Percentiles rank a stretch among this genome's conserved stretches.
Conservation (phyloP, 2,113 vertebrate species). For the Apus apus region DNA sequence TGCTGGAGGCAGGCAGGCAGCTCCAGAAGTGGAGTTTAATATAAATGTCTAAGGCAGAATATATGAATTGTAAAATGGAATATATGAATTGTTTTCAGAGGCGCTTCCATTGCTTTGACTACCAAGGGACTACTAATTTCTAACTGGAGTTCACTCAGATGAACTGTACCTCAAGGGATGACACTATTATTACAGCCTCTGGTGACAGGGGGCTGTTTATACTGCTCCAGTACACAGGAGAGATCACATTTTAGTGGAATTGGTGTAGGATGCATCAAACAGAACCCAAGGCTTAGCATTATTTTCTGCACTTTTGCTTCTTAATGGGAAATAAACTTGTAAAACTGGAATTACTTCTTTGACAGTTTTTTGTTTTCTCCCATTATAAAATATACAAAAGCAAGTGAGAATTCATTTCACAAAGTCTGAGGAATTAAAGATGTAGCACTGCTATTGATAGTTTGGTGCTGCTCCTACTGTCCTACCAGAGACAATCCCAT, state of each 20-base stretch:
- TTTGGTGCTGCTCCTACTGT: background rate
- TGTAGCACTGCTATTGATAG: background rate
- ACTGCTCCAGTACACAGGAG: background rate
- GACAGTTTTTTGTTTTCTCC: background rate
- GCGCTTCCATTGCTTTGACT: background rate
- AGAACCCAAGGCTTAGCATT: background rate
- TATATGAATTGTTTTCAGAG: background rate
- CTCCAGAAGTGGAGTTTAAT: background rate
- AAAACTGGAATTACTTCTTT: background rate
- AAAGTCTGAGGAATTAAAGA: background rate
- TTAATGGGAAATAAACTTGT: background rate
- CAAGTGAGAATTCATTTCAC: background rate
- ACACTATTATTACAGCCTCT: background rate
- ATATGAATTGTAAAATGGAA: background rate
- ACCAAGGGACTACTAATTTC: background rate
- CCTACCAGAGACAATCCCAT: background rate
- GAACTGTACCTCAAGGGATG: background rate
- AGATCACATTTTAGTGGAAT: background rate
- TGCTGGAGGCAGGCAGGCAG: background rate
- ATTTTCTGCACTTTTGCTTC: background rate
- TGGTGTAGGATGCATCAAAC: background rate
- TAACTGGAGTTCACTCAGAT: background rate
- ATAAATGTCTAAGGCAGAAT: background rate
- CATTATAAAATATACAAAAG: background rate
- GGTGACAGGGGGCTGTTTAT: background rate